Evolutionary conservation across 2,797 vertebrate species (phyloP).

Genomic region (Anabacerthia variegaticeps): DNA sequence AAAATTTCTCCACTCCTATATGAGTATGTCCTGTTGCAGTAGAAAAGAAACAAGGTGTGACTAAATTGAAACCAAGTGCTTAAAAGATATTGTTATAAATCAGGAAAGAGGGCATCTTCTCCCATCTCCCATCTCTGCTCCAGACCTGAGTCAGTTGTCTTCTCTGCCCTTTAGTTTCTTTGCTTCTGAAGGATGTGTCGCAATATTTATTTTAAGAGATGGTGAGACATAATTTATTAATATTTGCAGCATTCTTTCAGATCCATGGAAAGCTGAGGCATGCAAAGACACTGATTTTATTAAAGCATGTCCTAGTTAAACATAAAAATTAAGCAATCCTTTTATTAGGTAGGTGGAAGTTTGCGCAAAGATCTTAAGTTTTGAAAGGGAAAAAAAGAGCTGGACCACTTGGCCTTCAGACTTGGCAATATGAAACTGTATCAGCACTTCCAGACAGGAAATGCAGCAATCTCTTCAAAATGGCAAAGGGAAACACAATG

Average conservation of each 20-base stretch:
- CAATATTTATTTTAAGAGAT: background rate
- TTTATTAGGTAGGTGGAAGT: background rate
- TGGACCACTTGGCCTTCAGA: background rate
- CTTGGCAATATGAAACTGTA: background rate
- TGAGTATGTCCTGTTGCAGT: fast-evolving
- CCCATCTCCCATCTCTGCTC: background rate
- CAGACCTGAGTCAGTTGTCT: background rate
- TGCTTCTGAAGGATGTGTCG: background rate
- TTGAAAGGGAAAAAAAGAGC: background rate
- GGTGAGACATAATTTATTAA: background rate
- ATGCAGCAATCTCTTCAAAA: background rate
- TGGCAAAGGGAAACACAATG: background rate
- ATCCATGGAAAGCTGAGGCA: background rate
- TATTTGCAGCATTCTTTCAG: background rate
- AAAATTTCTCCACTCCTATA: background rate
- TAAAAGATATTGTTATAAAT: background rate
- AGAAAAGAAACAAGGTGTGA: background rate
- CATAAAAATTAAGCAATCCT: background rate
- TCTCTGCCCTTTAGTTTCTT: background rate
- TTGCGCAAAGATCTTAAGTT: background rate
- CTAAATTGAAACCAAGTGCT: background rate
- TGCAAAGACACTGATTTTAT: background rate
- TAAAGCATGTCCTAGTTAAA: background rate
- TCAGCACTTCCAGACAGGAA: background rate
- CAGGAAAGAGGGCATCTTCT: background rate